These are phyloP conservation scores for Macrophya alboannulata DNA, from an alignment of 2,888 invertebrate species.

Conservation along the genomic window DNA sequence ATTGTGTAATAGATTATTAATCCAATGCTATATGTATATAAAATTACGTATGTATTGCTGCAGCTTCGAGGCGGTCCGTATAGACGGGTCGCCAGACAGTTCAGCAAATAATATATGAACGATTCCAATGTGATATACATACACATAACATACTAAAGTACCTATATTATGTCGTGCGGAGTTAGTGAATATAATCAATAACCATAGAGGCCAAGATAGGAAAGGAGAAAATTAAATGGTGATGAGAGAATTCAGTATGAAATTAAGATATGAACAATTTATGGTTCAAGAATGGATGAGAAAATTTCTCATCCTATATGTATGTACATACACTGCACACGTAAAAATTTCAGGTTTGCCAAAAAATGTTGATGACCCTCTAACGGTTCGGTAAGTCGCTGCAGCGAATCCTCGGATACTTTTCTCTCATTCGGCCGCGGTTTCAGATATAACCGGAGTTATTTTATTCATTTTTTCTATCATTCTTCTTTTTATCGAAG, in stretches of 20 bases:
- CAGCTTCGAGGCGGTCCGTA: neutral
- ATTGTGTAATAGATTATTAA: neutral
- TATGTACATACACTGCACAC: neutral
- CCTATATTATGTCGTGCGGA: neutral
- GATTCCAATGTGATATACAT: neutral
- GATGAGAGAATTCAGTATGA: neutral
- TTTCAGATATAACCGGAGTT: neutral
- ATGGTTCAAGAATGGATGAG: neutral
- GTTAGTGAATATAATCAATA: neutral
- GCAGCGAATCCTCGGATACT: neutral
- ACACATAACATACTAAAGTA: neutral
- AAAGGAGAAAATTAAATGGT: neutral
- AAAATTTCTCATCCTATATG: neutral
- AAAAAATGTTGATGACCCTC: constrained; percentile 30
- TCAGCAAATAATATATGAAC: neutral
- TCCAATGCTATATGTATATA: neutral
- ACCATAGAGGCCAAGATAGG: neutral
- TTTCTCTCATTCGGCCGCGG: constrained; percentile 15
- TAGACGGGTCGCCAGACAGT: neutral
- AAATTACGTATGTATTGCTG: too few species aligned
- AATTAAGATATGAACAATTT: neutral
- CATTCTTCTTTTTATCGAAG: neutral
- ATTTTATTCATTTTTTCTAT: neutral
- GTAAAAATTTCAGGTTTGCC: neutral
- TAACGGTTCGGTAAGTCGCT: neutral